phyloP scores from a whole-genome alignment of 2,797 vertebrate species.

The Sebastiscus albofasciatus region DNA sequence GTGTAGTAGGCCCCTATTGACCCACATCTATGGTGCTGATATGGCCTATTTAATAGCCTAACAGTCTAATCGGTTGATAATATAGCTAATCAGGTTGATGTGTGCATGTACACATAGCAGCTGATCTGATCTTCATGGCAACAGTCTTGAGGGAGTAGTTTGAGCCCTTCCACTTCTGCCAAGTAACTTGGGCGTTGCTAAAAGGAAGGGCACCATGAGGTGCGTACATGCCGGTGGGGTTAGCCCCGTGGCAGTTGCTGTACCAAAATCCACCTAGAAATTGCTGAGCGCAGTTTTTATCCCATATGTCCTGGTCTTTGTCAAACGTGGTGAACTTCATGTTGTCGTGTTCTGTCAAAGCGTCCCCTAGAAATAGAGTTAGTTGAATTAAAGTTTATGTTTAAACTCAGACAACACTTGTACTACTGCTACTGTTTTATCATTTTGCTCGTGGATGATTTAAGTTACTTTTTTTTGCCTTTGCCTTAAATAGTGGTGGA shows the following conservation, averaged over 20 bases:
- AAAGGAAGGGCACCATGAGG: background rate
- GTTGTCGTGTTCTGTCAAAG: background rate
- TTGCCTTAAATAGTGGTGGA: background rate
- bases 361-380: slow-evolving; percentile 47
- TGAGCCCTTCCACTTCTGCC: slow-evolving; percentile 9
- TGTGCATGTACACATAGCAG: background rate
- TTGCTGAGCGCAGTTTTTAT: slow-evolving; percentile 31
- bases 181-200: background rate
- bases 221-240: slow-evolving; percentile 42
- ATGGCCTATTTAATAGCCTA: too few species aligned
- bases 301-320: slow-evolving; percentile 51
- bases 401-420: background rate
- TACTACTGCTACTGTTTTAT: background rate
- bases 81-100: too few species aligned
- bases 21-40: too few species aligned
- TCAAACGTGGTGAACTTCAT: slow-evolving; percentile 69
- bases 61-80: too few species aligned
- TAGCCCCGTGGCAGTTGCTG: background rate
- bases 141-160: slow-evolving; percentile 41
- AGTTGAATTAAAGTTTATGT: background rate
- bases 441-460: background rate
- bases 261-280: slow-evolving; percentile 50
- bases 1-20: too few species aligned
- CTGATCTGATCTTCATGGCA: slow-evolving; percentile 47
- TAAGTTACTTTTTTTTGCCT: background rate